Percentiles rank a stretch among this genome's conserved stretches.
Evolutionary conservation across 1,140 invertebrate species (phyloP).

Genomic region (Penaeus chinensis): DNA sequence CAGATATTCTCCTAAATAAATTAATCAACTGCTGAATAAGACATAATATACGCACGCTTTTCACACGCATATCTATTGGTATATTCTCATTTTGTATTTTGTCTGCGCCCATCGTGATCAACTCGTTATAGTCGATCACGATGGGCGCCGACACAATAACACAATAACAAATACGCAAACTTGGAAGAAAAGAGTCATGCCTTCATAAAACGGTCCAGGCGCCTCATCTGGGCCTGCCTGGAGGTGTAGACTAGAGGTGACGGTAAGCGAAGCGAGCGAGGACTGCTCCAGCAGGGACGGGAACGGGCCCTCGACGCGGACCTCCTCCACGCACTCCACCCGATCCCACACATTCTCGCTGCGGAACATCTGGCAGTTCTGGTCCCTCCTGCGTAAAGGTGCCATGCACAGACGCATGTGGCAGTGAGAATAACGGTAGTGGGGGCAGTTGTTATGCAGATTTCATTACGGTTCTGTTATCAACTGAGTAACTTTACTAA

Average conservation of each 20-base stretch:
- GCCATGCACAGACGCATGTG: too few relatives aligned
- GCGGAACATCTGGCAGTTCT: not conserved
- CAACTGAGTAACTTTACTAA: too few relatives aligned
- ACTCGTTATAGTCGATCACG: too few relatives aligned
- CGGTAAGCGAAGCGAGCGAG: not conserved
- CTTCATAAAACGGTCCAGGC: slow-evolving; percentile 9
- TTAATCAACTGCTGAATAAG: not conserved
- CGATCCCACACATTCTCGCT: slow-evolving; percentile 1
- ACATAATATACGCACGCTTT: not conserved
- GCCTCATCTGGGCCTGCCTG: not conserved
- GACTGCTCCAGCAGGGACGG: not conserved
- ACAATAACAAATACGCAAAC: too few relatives aligned
- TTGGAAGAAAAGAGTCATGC: not conserved
- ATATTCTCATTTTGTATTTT: not conserved
- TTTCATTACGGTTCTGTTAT: too few relatives aligned
- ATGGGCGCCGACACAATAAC: too few relatives aligned
- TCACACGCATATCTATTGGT: not conserved
- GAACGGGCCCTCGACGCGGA: not conserved
- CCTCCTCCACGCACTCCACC: slow-evolving; percentile 11
- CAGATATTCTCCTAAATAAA: not conserved
- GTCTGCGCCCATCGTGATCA: too few relatives aligned
- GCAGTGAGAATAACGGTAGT: too few relatives aligned
- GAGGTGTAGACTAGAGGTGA: not conserved
- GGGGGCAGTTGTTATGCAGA: too few relatives aligned
- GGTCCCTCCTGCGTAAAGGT: not conserved